Conservation (phyloP, 2,113 vertebrate genomes). For the Paraplagusia blochii region DNA sequence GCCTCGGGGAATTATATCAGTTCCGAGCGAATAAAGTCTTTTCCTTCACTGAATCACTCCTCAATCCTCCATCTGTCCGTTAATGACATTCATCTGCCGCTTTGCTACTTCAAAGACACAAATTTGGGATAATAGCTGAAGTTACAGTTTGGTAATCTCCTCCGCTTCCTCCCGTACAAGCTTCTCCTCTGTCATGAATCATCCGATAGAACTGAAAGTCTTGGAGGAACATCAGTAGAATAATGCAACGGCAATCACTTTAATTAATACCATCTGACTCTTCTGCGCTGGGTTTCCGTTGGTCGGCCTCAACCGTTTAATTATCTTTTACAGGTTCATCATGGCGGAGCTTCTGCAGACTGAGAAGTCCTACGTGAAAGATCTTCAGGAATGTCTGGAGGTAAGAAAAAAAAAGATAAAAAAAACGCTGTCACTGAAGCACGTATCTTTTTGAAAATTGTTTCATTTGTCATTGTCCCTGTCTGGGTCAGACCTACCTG, state of each 20-base stretch:
- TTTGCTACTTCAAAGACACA: background rate
- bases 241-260: background rate
- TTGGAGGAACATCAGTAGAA: background rate
- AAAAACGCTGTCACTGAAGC: background rate
- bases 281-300: background rate
- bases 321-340: constrained; percentile 83
- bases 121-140: constrained; percentile 2
- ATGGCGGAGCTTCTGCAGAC: constrained; percentile 98
- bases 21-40: too few relatives aligned
- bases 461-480: background rate
- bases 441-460: background rate
- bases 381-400: constrained; percentile 95
- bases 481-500: constrained; percentile 85
- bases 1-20: too few relatives aligned
- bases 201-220: background rate
- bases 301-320: background rate
- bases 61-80: background rate
- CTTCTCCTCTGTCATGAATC: background rate
- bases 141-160: background rate
- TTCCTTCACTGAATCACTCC: background rate
- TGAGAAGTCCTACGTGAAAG: constrained; percentile 94
- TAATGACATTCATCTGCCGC: background rate
- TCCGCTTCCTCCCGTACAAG: background rate
- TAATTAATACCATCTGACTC: background rate
- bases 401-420: constrained; percentile 63